A percentile compares a stretch with the other conserved stretches of the same genome.
Conservation (phyloP, 35 echinoderm and acorn worm genomes). For the Apostichopus japonicus region DNA sequence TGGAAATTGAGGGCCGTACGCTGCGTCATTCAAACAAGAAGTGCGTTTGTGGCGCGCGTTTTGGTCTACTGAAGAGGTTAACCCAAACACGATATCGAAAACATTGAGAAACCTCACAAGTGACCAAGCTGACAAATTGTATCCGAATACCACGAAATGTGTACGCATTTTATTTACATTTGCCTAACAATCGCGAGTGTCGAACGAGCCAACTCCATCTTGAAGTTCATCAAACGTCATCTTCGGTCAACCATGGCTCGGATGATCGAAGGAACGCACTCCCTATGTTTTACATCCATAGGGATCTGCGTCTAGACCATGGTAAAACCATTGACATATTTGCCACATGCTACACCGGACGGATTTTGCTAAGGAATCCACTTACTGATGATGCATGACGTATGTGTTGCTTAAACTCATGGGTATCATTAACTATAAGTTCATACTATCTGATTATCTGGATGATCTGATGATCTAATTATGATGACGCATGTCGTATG, state of each 20-base stretch:
- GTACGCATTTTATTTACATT: constrained; percentile 5
- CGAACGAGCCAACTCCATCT: constrained; percentile 6
- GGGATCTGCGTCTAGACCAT: neutral
- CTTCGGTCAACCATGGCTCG: constrained; percentile 14
- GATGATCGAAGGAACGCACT: neutral
- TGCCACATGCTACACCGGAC: neutral
- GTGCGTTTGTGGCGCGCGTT: too few species aligned
- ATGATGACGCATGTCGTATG: too few species aligned
- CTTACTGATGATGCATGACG: neutral
- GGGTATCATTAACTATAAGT: too few species aligned
- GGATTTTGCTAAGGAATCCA: constrained; percentile 18
- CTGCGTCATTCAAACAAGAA: too few species aligned
- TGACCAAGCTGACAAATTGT: constrained; percentile 4
- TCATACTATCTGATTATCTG: too few species aligned
- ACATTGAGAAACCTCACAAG: neutral
- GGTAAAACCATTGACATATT: neutral
- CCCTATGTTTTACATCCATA: neutral
- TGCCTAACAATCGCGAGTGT: constrained; percentile 13
- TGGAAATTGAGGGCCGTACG: too few species aligned
- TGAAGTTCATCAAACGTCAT: constrained; percentile 19
- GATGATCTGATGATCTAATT: too few species aligned
- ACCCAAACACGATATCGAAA: neutral
- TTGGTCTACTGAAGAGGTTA: neutral
- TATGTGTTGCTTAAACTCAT: too few species aligned
- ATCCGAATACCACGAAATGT: neutral